Conservation (phyloP, 2,113 vertebrate genomes). For the Falcunculus frontatus region DNA sequence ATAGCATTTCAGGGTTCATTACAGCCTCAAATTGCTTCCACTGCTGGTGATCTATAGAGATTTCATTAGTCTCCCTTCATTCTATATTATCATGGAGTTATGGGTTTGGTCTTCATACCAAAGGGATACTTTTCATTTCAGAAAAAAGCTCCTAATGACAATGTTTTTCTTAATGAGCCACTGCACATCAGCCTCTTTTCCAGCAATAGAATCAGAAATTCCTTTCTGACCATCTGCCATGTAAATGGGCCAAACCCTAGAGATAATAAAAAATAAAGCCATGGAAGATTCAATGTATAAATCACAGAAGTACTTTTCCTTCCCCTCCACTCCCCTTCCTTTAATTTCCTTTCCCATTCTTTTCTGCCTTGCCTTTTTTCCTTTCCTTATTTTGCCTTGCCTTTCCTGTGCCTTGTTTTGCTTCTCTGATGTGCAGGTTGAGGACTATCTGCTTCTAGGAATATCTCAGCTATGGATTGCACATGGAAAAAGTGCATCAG, state of each 20-base stretch:
- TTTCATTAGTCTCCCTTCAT: not conserved
- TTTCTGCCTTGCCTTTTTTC: no score
- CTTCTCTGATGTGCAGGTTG: not conserved
- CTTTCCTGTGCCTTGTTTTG: not conserved
- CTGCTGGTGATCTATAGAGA: not conserved
- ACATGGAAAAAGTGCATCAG: slow-evolving; percentile 19
- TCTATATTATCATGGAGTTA: not conserved
- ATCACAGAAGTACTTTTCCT: not conserved
- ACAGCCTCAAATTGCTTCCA: not conserved
- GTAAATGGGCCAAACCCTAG: not conserved
- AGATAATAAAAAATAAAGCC: not conserved
- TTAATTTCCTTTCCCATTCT: accelerated
- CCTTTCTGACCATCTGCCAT: not conserved
- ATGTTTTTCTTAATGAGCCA: not conserved
- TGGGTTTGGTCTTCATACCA: not conserved
- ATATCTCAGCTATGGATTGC: not conserved
- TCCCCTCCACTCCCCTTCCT: not conserved
- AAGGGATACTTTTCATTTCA: not conserved
- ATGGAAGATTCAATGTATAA: not conserved
- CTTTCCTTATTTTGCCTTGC: no score
- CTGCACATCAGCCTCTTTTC: not conserved
- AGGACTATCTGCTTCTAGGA: not conserved
- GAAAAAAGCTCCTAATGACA: not conserved
- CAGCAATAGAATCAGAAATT: not conserved
- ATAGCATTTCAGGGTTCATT: not conserved